phyloP scores from a whole-genome alignment of 92 coral and sea anemone genomes.

The Actinernus sp. region DNA sequence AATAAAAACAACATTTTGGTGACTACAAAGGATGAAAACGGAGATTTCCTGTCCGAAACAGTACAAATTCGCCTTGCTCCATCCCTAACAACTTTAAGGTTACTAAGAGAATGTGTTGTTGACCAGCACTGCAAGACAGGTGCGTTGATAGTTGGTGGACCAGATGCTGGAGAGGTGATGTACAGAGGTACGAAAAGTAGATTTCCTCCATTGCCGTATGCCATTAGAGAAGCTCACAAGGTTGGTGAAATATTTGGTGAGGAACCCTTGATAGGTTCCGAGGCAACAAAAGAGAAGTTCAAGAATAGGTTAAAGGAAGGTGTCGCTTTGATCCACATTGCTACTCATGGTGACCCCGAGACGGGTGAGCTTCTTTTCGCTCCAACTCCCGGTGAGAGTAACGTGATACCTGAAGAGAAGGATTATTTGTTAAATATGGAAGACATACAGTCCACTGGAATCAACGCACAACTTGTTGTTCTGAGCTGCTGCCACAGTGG shows the following conservation, averaged over 20 bases:
- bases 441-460: slow-evolving; percentile 11
- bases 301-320: slow-evolving; percentile 4
- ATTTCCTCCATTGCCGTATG: neutral
- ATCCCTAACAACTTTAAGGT: too few relatives aligned
- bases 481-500: slow-evolving; percentile 35
- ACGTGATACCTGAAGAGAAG: slow-evolving; percentile 7
- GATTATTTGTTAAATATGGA: slow-evolving; percentile 16
- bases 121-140: too few relatives aligned
- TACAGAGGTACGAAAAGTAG: too few relatives aligned
- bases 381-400: slow-evolving; percentile 2
- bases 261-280: slow-evolving; percentile 1
- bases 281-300: slow-evolving; percentile 28
- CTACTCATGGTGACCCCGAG: slow-evolving; percentile 42
- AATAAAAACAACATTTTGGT: too few relatives aligned
- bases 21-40: too few relatives aligned
- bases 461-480: slow-evolving; percentile 18
- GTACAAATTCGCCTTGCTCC: too few relatives aligned
- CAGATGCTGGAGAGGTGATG: too few relatives aligned
- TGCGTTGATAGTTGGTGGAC: too few relatives aligned
- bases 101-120: too few relatives aligned
- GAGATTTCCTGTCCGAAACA: too few relatives aligned
- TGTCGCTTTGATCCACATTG: slow-evolving; percentile 22
- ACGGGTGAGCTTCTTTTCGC: slow-evolving; percentile 38
- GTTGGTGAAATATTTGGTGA: slow-evolving; percentile 9
- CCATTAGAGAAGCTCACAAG: slow-evolving; percentile 16